These are phyloP conservation scores for Ptiloglossa arizonensis DNA, from an alignment of 1,140 invertebrate genomes.

Conservation along the genomic window DNA sequence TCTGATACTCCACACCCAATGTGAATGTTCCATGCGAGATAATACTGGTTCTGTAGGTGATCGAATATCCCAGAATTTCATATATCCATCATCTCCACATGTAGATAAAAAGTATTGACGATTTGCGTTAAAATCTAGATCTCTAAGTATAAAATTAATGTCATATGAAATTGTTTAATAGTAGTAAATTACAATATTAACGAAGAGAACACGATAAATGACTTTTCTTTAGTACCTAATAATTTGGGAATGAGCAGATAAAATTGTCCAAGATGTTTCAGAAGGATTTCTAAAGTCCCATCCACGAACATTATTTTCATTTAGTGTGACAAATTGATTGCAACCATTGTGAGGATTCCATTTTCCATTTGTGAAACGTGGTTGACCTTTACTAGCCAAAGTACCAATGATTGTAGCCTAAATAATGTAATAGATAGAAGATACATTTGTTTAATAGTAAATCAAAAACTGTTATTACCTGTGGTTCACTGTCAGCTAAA, in stretches of 20 bases:
- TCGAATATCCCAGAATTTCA: conserved; percentile 98
- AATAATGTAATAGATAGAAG: conserved; percentile 19
- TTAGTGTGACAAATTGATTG: conserved; percentile 91
- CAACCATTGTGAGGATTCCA: conserved; percentile 97
- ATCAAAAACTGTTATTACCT: conserved; percentile 72
- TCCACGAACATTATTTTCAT: conserved; percentile 92
- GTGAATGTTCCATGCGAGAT: conserved; percentile 94
- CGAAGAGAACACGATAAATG: background rate
- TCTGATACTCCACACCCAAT: conserved; percentile 97
- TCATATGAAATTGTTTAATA: conserved; percentile 10
- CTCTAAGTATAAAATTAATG: conserved; percentile 81
- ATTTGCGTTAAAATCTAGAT: conserved; percentile 98
- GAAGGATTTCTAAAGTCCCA: conserved; percentile 91
- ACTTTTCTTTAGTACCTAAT: conserved; percentile 82
- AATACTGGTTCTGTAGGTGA: conserved; percentile 90
- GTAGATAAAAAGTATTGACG: conserved; percentile 96
- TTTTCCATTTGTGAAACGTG: conserved; percentile 91
- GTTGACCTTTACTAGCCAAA: conserved; percentile 87
- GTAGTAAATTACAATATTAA: background rate
- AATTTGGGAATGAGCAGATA: conserved; percentile 93
- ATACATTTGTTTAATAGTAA: background rate
- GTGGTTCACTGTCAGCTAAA: conserved; percentile 79
- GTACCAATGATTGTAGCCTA: conserved; percentile 77
- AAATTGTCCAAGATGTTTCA: conserved; percentile 91
- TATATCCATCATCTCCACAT: conserved; percentile 96